Evolutionary conservation across 2,797 vertebrate genomes (phyloP), one percentile per base, ranked within the genome.

Genomic region (Manis crassicaudata): DNA sequence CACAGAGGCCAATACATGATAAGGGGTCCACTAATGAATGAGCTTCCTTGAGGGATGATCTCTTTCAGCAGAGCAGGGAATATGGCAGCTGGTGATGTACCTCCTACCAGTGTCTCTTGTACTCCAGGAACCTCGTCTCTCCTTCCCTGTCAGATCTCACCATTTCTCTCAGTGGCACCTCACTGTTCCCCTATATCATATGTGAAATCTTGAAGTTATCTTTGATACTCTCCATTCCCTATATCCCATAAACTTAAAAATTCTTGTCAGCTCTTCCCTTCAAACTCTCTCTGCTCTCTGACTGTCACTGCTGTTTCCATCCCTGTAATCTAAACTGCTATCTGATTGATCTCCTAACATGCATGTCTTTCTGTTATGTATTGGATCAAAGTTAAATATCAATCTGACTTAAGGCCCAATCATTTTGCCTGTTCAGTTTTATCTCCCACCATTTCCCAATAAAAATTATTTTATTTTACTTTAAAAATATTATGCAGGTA

Each of bases 41-140:
- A 54, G 23, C 37, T 88, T n/a, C 91, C 76, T 11, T 12, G 21
- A 46, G 7, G 16, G 35, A 35, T 32, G 32, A 20, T 17, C 72
- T 81, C 52, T 35, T 91, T 76, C 29, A 79, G 13, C 3, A 2
- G 37, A 77, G 54, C 17, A 14, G 8, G 56, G 25, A 29, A 27
- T 5, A 1, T 23, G 12, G 62, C 2, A 11, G 20, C 25, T 52
- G 8, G 2, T 7, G 35, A 58, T 18, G 7, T 12, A 6, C 4
- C 21, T 18, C 27, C 56, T 58, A 11, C n/a, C 37, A 27, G 72
- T 0, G 29, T 17, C 46, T 37, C 54, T 23, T 67, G 29, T 37
- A 10, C 37, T 29, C 37, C 27, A 18, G 46, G 10, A 77, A 32
- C 8, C 17, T 12, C 21, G 20, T 16, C 56, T 43, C 72, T 29